Base-by-base conservation (phyloP, 2,797 vertebrate genomes). In the Poecilia gillii region DNA sequence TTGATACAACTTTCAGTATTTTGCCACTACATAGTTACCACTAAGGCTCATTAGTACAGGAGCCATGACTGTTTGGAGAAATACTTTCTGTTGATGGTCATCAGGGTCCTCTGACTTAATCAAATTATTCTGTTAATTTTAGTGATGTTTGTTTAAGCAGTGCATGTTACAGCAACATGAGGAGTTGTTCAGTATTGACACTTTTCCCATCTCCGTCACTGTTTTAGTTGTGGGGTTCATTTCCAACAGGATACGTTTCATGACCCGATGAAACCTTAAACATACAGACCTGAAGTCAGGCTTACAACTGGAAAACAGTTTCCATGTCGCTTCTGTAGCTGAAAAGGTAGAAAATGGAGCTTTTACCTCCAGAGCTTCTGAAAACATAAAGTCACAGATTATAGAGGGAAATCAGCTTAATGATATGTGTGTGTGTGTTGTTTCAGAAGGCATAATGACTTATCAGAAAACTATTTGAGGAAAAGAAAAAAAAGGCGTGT, bases 81-180 rank as follows among this genome's bases (percentile, higher is more conserved):
- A 25, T 8, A 47, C 72, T 72, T 41, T 74, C 64, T 68, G 77
- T 46, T 68, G 41, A 46, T 57, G 23, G 39, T 73, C 55, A 41
- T 64, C 72, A 73, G 31, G 57, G 16, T 41, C 43, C 28, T 73
- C 43, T 53, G 64, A 43, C 51, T 47, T 72, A 68, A 68, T 66
- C 57, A 23, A 59, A 66, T n/a, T 36, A 33, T 43, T 55, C 23
- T 36, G 51, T 16, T 59, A 25, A 47, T 51, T 72, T 81, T 33
- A 70, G n/a, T n/a, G 23, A 76, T 43, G 72, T 23, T 33, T 39
- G 23, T 75, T 75, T 45, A 68, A 36, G 31, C n/a, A 18, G 9
- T 43, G 43, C 23, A 43, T 39, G 16, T 70, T 57, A 76, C 1
- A 33, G 20, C 20, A 43, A 16, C 11, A 59, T 39, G 71, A 74